Percentiles rank a stretch among this genome's conserved stretches.
Evolutionary conservation across 2,113 vertebrate species (phyloP).

Genomic region (Hirundichthys speculiger): DNA sequence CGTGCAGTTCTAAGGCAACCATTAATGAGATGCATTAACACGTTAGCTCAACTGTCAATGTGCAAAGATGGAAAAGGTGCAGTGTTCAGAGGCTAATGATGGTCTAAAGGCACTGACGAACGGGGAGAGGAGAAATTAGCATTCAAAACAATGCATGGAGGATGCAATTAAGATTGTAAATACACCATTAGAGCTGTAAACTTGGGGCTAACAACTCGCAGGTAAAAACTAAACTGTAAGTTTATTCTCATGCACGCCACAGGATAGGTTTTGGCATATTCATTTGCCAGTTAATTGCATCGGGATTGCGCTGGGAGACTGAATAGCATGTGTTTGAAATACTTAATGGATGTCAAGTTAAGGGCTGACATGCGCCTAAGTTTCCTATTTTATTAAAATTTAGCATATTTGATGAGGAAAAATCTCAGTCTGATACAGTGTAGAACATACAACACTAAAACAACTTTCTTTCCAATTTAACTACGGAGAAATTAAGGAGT

Average conservation of each 20-base stretch:
- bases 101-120: not conserved
- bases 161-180: slow-evolving; percentile 23
- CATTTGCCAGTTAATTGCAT: slow-evolving; percentile 39
- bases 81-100: slow-evolving; percentile 1
- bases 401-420: not conserved
- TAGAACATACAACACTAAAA: no score
- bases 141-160: slow-evolving; percentile 25
- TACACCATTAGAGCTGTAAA: slow-evolving; percentile 34
- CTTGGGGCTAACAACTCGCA: slow-evolving; percentile 15
- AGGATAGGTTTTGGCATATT: slow-evolving; percentile 38
- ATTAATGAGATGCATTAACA: slow-evolving; percentile 35
- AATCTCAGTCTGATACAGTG: no score
- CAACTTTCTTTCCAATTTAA: no score
- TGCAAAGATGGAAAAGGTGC: not conserved
- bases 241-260: slow-evolving; percentile 30
- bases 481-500: no score
- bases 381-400: not conserved
- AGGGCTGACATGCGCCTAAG: slow-evolving; percentile 1
- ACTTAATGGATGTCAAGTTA: slow-evolving; percentile 11
- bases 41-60: slow-evolving; percentile 10
- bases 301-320: slow-evolving; percentile 29
- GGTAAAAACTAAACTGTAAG: slow-evolving; percentile 35
- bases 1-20: not conserved
- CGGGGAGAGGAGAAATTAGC: not conserved
- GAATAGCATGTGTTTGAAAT: slow-evolving; percentile 20